These are phyloP conservation scores for Ips nitidus DNA, from an alignment of 1,140 invertebrate genomes.

Conservation along the genomic window DNA sequence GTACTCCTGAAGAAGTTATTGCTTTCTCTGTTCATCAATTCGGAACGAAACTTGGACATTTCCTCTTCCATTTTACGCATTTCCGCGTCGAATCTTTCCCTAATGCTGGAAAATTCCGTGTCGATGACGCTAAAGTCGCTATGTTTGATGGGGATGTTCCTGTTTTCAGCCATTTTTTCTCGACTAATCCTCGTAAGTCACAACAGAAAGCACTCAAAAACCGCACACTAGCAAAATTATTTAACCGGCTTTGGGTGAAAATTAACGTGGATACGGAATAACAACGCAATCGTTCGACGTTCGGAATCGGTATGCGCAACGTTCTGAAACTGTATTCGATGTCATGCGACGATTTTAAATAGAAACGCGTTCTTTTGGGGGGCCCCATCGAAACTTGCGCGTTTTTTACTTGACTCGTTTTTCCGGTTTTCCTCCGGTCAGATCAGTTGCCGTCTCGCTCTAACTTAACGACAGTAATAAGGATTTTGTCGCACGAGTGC, in stretches of 20 bases:
- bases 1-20: constrained; percentile 88
- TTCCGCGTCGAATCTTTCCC: constrained; percentile 93
- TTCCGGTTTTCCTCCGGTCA: neutral
- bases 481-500: too few relatives aligned
- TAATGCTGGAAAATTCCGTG: constrained; percentile 93
- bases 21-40: constrained; percentile 88
- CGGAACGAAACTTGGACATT: constrained; percentile 93
- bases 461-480: too few relatives aligned
- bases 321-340: constrained; percentile 16
- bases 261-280: constrained; percentile 9
- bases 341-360: constrained; percentile 24
- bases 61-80: constrained; percentile 98
- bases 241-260: constrained; percentile 7
- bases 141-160: constrained; percentile 91
- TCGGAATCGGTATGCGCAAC: constrained; percentile 21
- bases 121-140: constrained; percentile 95
- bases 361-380: constrained; percentile 24
- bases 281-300: constrained; percentile 12
- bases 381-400: constrained; percentile 14
- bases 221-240: neutral
- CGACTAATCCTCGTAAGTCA: neutral
- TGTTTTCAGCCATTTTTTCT: constrained; percentile 56
- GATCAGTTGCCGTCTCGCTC: too few relatives aligned
- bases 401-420: neutral
- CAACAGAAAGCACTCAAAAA: constrained; percentile 5